Evolutionary conservation across 2,797 vertebrate genomes (phyloP), one percentile per base, ranked within the genome.

Genomic region (Naso thynnoides): DNA sequence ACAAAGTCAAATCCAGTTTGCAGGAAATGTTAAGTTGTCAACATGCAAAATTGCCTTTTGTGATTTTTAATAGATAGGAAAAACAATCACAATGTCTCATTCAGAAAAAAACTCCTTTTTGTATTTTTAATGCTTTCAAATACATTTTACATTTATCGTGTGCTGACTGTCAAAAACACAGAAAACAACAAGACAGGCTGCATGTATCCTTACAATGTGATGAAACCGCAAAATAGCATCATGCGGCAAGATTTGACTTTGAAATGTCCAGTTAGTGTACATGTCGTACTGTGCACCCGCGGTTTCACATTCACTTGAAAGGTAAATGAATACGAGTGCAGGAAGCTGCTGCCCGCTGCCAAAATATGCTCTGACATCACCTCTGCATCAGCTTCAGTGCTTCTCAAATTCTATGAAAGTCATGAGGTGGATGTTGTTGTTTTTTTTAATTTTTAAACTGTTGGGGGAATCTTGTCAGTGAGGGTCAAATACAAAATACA

Each of bases 271-370:
- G 55, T 56, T 23, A 15, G 23, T 60, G 58, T 10, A 58, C 66
- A 9, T 15, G 33, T 7, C 50, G 52, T 47, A 18, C 70, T 1
- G 18, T 44, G 56, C 64, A 27, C 45, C 57, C n/a, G 0, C 4
- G 42, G 78, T 81, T 59, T 90, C 70, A 75, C 61, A 61, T 80
- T 53, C 38, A 49, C 76, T 53, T 39, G 33, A 70, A 70, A 62
- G 67, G 88, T 75, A 88, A 91, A 83, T 61, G 19, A 88, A 89
- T 82, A 79, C 5, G 31, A 69, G 65, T 1, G 24, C 82, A 83
- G 83, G 85, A 88, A 80, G 83, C 66, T 44, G 59, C 71, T 21
- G 56, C 48, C 48, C n/a, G 69, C 18, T 19, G 85, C 73, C 45
- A 71, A 80, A 91, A 87, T 86, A 83, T 68, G 31, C 70, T 9